Base-by-base conservation (phyloP, 2,113 vertebrate genomes). In the Egretta garzetta region DNA sequence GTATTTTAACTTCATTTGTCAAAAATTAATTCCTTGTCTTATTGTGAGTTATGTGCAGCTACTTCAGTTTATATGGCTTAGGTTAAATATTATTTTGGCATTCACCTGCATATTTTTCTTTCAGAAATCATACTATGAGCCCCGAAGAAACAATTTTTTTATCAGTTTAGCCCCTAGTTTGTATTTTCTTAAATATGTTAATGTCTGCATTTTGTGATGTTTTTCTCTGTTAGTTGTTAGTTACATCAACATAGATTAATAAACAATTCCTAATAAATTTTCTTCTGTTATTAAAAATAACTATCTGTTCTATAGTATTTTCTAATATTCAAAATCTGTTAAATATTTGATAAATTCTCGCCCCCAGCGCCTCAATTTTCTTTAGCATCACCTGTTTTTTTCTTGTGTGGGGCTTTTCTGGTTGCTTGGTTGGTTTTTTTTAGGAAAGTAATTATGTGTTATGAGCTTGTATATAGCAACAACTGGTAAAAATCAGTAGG, bases 391-490 rank as follows among this genome's bases (percentile, higher is more conserved):
- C 8, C 3, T 60, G 20, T 12, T 6, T 39, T 47, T n/a, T 43
- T 2, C 1, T 47, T 56, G 7, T 15, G 39, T 35, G 41, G 41
- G 41, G 14, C 1, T 12, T 60, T 10, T 22, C 11, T 26, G 0
- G 13, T 39, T 60, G 7, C 0, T 53, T 70, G 8, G 2, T 58
- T 30, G 6, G 4, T 3, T 4, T 22, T n/a, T 66, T 72, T 59
- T n/a, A 59, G 17, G n/a, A 50, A 79, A 23, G 2, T 21, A 59
- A 66, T 21, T 45, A 4, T 28, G 8, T n/a, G 8, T 33, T 66
- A 86, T 3, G 4, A 50, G 27, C 2, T 60, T 39, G 6, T n/a
- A 39, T 4, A 1, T 35, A 3, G 18, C 27, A 52, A 2, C 26
- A 79, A 30, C 7, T 45, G 2, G 2, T 33, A 10, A 53, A 66